Evolutionary conservation across 1,140 invertebrate genomes (phyloP).

Genomic region (Papilio helenus): DNA sequence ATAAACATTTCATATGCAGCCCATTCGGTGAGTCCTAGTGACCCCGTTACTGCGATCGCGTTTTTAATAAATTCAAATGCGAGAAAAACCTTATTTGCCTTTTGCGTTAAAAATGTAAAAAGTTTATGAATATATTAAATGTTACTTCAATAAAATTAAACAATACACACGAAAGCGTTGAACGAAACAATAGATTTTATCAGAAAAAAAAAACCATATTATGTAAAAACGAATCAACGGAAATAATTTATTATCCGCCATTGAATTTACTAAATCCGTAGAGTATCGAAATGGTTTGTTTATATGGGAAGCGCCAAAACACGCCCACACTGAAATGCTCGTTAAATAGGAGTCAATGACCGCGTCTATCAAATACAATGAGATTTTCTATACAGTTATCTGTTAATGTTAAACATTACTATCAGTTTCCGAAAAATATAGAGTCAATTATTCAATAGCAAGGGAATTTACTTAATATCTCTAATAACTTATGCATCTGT

Average conservation of each 20-base stretch:
- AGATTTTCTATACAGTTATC: slow-evolving; percentile 3
- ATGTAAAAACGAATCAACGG: not conserved
- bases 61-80: not conserved
- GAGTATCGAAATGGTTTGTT: slow-evolving; percentile 19
- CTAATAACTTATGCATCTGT: not conserved
- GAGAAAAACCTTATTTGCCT: not conserved
- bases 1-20: slow-evolving; percentile 29
- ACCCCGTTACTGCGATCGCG: slow-evolving; percentile 14
- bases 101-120: not conserved
- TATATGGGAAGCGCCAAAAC: slow-evolving; percentile 28
- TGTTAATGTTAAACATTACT: not conserved
- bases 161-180: not conserved
- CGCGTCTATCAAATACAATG: not conserved
- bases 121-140: not conserved
- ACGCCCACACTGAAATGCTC: slow-evolving; percentile 11
- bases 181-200: not conserved
- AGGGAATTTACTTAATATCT: not conserved
- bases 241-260: not conserved
- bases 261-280: slow-evolving; percentile 12
- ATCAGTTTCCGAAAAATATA: not conserved
- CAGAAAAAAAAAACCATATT: not conserved
- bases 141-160: not conserved
- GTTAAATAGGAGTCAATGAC: slow-evolving; percentile 24
- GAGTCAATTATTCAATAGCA: not conserved
- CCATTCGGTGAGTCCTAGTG: slow-evolving; percentile 24